Evolutionary conservation across 2,113 vertebrate genomes (phyloP), one percentile per base, ranked within the genome.

Genomic region (Pycnonotus jocosus): DNA sequence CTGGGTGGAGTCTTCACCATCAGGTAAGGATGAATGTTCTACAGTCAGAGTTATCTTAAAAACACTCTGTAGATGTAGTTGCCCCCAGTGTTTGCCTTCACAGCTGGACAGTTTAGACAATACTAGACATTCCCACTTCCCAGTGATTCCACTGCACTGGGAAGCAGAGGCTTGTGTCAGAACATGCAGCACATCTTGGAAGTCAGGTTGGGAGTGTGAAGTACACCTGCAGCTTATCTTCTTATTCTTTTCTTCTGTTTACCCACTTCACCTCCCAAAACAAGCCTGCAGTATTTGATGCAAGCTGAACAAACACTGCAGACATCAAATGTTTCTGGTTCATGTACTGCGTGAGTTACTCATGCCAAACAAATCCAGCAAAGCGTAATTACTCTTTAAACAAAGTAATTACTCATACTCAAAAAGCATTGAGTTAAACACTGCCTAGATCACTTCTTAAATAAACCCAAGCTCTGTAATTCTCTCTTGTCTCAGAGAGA

Each of bases 291-390:
- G 47, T 71, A 22, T 60, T 84, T 81, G 47, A 73, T 50, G 53
- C 31, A 93, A 92, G 86, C 83, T 87, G 91, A 95, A 89, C 83
- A 89, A 94, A 93, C 77, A 87, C 14, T 53, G 50, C 7, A 73
- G 45, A 81, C 65, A 91, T 60, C 83, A 88, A 88, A 60, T 71
- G 22, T 57, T 93, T 93, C 86, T 95, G 64, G 40, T 81, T 93
- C 60, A 16, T 10, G 27, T 40, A 60, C 10, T 2, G 53, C 69
- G 69, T 12, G 53, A 74, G 53, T 72, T 84, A 27, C 77, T 81
- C 7, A 6, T 79, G 91, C 73, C 89, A 95, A 93, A 93, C n/a
- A 91, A 95, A 90, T 56, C 70, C 73, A 94, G 56, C 27, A 71
- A 68, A 86, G 44, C 31, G 31, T 60, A 92, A 93, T 90, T 91